Evolutionary conservation across 1,140 invertebrate genomes (phyloP).

Genomic region (Pollicipes pollicipes): DNA sequence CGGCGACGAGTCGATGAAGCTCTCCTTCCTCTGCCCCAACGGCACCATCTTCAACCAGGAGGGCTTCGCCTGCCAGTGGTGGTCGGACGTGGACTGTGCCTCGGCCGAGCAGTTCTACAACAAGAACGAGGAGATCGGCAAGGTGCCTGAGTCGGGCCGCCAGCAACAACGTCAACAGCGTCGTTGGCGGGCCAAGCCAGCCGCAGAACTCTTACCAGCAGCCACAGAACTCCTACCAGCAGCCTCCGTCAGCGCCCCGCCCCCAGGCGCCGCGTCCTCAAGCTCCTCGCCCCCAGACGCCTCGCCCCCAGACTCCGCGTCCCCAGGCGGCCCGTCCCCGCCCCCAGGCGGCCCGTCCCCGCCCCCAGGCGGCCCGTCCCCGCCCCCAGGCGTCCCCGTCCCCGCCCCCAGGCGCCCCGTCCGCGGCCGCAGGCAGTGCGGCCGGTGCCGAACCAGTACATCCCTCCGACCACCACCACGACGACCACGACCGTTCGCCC

Average conservation of each 20-base stretch:
- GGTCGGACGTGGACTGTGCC: conserved; percentile 73
- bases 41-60: conserved; percentile 60
- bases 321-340: background rate
- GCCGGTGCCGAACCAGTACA: background rate
- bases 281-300: conserved; percentile 1
- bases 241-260: background rate
- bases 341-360: conserved; percentile 6
- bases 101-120: conserved; percentile 32
- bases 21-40: conserved; percentile 19
- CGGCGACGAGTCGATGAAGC: conserved; percentile 7
- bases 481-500: background rate
- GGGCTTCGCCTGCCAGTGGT: conserved; percentile 78
- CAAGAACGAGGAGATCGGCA: conserved; percentile 21
- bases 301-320: background rate
- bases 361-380: background rate
- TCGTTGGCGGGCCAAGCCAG: background rate
- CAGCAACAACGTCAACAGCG: conserved; percentile 1
- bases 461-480: background rate
- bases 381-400: background rate
- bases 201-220: background rate
- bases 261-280: background rate
- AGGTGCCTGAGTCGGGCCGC: conserved; percentile 11
- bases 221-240: conserved; percentile 7
- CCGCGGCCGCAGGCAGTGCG: background rate
- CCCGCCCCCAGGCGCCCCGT: background rate